These are phyloP conservation scores for Malaclemys terrapin DNA, from an alignment of 2,113 vertebrate species.

Conservation along the genomic window DNA sequence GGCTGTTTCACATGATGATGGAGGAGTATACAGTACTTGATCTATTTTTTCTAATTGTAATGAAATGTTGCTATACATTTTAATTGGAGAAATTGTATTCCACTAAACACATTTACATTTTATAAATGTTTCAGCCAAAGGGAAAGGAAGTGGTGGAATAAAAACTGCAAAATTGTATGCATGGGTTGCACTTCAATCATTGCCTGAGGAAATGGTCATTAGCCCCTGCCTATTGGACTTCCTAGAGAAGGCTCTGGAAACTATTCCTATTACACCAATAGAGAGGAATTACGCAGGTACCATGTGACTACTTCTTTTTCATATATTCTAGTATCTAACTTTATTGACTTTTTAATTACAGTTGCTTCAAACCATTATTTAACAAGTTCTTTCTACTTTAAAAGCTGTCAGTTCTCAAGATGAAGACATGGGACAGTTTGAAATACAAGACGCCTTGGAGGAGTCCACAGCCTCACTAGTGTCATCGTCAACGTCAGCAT, in stretches of 20 bases:
- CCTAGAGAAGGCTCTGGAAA: conserved; percentile 97
- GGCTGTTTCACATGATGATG: background rate
- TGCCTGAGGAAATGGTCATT: conserved; percentile 99
- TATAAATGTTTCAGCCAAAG: conserved; percentile 89
- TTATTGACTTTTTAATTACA: background rate
- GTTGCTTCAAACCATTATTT: background rate
- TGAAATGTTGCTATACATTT: background rate
- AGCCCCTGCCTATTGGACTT: conserved; percentile 97
- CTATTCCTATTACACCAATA: conserved; percentile 97
- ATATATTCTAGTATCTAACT: rapidly evolving
- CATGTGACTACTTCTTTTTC: background rate
- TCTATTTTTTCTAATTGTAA: background rate
- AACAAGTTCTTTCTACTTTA: conserved; percentile 55
- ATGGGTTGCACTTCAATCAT: conserved; percentile 97
- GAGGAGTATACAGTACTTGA: background rate
- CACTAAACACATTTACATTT: background rate
- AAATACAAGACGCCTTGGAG: conserved; percentile 92
- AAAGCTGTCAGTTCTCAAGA: conserved; percentile 92
- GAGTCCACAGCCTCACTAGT: conserved; percentile 96
- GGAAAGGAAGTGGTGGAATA: conserved; percentile 90
- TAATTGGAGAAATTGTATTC: background rate
- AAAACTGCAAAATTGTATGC: conserved; percentile 98
- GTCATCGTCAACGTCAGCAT: conserved; percentile 93
- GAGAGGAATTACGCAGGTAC: conserved; percentile 91
- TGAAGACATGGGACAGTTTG: conserved; percentile 96